phyloP scores from a whole-genome alignment of 2,888 invertebrate species.

The Hirtodrosophila cameraria region DNA sequence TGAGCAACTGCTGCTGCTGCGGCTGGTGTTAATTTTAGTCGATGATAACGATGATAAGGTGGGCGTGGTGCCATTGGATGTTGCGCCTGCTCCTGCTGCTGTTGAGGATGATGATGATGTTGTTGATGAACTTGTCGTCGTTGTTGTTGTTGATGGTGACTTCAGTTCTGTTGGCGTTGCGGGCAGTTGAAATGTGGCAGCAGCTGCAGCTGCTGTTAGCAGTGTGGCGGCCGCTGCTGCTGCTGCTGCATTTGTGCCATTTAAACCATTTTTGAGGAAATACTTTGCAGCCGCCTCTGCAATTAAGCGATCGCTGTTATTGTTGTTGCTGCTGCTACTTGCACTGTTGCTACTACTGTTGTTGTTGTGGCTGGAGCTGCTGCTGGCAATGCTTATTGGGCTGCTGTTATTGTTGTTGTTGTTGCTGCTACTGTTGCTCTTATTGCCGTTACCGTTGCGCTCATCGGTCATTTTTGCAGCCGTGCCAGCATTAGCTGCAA shows the following conservation, averaged over 20 bases:
- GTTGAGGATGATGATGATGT: constrained; percentile 34
- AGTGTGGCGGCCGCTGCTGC: constrained; percentile 63
- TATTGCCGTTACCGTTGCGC: constrained; percentile 82
- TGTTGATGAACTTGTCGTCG: constrained; percentile 22
- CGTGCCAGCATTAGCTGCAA: constrained; percentile 86
- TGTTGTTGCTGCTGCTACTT: constrained; percentile 45
- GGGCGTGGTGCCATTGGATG: constrained; percentile 68
- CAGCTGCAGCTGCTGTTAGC: constrained; percentile 68
- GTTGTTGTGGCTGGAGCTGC: constrained; percentile 32
- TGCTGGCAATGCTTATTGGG: constrained; percentile 37
- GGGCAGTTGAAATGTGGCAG: constrained; percentile 71
- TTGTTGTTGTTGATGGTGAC: constrained; percentile 26
- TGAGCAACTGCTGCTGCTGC: constrained; percentile 48
- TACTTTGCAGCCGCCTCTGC: constrained; percentile 79
- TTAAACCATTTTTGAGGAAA: constrained; percentile 81
- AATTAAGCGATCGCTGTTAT: constrained; percentile 68
- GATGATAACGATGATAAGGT: constrained; percentile 47
- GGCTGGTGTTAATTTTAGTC: constrained; percentile 44
- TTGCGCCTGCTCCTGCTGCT: constrained; percentile 33
- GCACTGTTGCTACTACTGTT: constrained; percentile 26
- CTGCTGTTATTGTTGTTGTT: constrained; percentile 43
- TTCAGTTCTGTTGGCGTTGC: constrained; percentile 60
- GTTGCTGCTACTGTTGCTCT: constrained; percentile 86
- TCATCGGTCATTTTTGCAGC: constrained; percentile 88
- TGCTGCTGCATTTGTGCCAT: constrained; percentile 70